Evolutionary conservation across 1,140 invertebrate genomes (phyloP), one percentile per base, ranked within the genome.

Genomic region (Reticulitermes speratus): DNA sequence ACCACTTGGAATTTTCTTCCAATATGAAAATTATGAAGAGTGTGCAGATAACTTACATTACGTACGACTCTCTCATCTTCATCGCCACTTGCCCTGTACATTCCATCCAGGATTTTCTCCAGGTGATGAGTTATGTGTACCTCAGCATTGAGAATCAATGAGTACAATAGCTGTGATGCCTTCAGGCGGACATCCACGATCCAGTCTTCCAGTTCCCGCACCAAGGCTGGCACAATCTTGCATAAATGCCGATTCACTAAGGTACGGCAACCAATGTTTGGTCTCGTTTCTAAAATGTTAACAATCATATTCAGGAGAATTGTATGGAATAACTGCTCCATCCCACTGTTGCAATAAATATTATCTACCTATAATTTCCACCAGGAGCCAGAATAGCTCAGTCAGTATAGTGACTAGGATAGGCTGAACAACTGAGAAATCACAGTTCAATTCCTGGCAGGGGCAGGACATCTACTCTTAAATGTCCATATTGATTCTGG

Each of bases 211-310:
- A 96, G 90, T 89, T 97, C 96, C 8, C 91, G 90, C n/a, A 92
- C 89, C 83, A 97, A 92, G 14, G 94, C 94, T 82, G 92, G 91
- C 9, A 96, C 88, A 38, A 97, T 92, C 89, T 95, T 96, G 38
- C 93, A 92, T 45, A 96, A 90, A 88, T 96, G 93, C 88, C 95
- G 92, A 88, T 95, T 94, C 8, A 95, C 94, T 87, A 97, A 90
- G 7, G 92, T 92, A 9, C 96, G 92, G 89, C 96, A 97, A 23
- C 96, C 96, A 25, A 97, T 90, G 88, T 95, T 96, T 21, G 96
- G 95, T 69, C 96, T 92, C 84, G 30, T 52, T 30, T 45, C 82
- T 44, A 23, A 44, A 44, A 45, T 11, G 0, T 25, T 14, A 44
- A 83, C 12, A 44, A 8, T 44, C 19, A 55, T 21, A 55, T 55